Percentiles rank a stretch among this genome's conserved stretches.
Evolutionary conservation across 2,797 vertebrate species (phyloP).

Genomic region (Carduelis carduelis): DNA sequence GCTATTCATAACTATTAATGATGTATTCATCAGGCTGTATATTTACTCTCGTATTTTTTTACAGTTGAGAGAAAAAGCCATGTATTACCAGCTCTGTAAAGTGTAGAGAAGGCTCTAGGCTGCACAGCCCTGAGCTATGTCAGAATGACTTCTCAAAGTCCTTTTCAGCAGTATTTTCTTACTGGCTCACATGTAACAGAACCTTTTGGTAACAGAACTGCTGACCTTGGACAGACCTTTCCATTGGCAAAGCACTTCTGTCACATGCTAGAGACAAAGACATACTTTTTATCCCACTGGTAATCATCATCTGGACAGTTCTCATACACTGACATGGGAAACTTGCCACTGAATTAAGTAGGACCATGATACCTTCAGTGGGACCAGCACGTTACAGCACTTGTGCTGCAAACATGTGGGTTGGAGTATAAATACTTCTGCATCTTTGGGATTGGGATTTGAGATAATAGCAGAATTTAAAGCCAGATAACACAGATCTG

Average conservation of each 20-base stretch:
- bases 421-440: neutral
- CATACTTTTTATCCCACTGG: neutral
- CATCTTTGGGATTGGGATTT: neutral
- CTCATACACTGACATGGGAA: neutral
- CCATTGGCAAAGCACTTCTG: slow-evolving; percentile 1
- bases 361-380: neutral
- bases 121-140: neutral
- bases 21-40: neutral
- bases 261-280: neutral
- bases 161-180: neutral
- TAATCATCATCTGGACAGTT: slow-evolving; percentile 1
- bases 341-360: neutral
- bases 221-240: slow-evolving; percentile 6
- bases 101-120: neutral
- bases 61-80: neutral
- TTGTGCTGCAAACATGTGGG: neutral
- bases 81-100: accelerated
- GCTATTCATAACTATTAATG: neutral
- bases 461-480: neutral
- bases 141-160: neutral
- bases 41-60: neutral
- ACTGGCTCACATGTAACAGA: neutral
- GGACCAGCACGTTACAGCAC: neutral
- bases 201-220: neutral
- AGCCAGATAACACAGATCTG: neutral